Evolutionary conservation across 2,797 vertebrate species (phyloP).

Genomic region (Leptodactylus fallax): DNA sequence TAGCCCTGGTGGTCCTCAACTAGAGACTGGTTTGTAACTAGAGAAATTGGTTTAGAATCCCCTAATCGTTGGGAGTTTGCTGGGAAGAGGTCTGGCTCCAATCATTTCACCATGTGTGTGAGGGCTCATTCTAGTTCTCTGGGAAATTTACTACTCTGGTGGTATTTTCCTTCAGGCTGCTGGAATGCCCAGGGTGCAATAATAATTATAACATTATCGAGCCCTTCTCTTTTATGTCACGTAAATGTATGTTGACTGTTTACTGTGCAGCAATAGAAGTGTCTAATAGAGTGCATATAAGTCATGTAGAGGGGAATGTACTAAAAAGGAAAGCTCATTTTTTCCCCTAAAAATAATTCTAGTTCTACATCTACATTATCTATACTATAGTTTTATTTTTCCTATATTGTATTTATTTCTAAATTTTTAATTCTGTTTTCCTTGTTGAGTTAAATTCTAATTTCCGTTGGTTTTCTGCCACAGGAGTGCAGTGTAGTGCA

Average conservation of each 20-base stretch:
- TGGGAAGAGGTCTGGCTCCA: conserved; percentile 67
- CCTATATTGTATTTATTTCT: no score
- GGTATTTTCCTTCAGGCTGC: conserved; percentile 60
- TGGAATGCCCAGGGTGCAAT: conserved; percentile 47
- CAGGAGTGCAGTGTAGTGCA: no score
- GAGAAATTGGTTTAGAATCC: conserved; percentile 80
- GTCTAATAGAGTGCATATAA: conserved; percentile 7
- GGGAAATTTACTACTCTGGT: conserved; percentile 59
- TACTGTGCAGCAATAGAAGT: conserved; percentile 30
- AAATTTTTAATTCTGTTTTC: no score
- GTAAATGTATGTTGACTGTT: conserved; percentile 23
- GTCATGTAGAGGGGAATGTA: conserved; percentile 15
- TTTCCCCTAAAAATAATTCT: no score
- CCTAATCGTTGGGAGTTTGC: conserved; percentile 68
- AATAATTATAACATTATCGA: conserved; percentile 55
- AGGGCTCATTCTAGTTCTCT: conserved; percentile 37
- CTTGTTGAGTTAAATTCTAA: no score
- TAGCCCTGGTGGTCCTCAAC: conserved; percentile 68
- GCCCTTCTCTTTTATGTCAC: conserved; percentile 24
- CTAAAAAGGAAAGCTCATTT: background rate
- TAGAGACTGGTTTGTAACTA: conserved; percentile 71
- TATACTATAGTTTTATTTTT: no score
- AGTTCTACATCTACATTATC: no score
- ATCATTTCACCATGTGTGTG: conserved; percentile 59
- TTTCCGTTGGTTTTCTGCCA: no score